A percentile compares a stretch with the other conserved stretches of the same genome.
Conservation (phyloP, 2,113 vertebrate species). For the Serranochromis macrocephalus region DNA sequence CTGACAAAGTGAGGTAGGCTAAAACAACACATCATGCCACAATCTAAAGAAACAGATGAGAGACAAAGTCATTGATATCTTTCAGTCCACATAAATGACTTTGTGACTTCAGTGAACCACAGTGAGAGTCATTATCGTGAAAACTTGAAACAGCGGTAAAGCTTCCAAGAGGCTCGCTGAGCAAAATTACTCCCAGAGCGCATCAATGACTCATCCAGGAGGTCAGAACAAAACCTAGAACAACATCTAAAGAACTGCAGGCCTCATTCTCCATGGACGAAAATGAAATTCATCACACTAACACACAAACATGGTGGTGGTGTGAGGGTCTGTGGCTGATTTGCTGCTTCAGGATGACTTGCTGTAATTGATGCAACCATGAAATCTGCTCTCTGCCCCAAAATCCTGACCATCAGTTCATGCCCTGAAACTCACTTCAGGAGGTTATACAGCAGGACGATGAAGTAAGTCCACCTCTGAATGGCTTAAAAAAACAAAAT, state of each 20-base stretch:
- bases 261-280: not conserved
- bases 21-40: not conserved
- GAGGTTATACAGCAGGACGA: not conserved
- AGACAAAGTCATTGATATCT: not conserved
- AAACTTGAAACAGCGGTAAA: not conserved
- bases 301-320: not conserved
- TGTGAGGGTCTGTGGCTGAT: not conserved
- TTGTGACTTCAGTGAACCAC: not conserved
- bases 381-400: not conserved
- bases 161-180: not conserved
- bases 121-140: not conserved
- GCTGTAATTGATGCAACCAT: not conserved
- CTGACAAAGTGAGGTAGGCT: not conserved
- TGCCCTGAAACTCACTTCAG: not conserved
- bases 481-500: not conserved
- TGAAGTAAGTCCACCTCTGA: not conserved
- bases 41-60: not conserved
- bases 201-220: not conserved
- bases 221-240: not conserved
- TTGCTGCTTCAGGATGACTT: not conserved
- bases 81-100: not conserved
- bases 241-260: not conserved
- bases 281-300: not conserved
- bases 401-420: not conserved
- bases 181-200: not conserved